A percentile compares a stretch with the other conserved stretches of the same genome.
These are phyloP conservation scores for Falco concolor DNA, from an alignment of 2,797 vertebrate genomes.

Conservation along the genomic window DNA sequence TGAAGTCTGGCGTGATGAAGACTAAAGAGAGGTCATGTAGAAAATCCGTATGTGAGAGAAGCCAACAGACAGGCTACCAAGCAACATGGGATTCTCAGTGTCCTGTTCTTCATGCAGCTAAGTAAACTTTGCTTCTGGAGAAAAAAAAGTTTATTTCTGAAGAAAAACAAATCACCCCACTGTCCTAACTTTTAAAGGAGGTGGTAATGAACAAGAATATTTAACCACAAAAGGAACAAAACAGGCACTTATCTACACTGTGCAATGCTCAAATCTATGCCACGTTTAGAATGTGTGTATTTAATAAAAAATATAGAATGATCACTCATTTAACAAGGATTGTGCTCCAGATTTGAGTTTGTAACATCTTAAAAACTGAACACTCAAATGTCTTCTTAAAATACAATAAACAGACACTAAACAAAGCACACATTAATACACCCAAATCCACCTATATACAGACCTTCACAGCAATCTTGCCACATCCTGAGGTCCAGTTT, in stretches of 20 bases:
- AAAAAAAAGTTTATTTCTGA: not conserved
- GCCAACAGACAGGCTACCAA: not conserved
- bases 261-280: not conserved
- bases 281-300: not conserved
- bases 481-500: conserved; percentile 94
- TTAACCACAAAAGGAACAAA: not conserved
- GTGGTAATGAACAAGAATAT: not conserved
- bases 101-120: not conserved
- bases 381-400: not conserved
- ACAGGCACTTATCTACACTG: not conserved
- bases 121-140: not conserved
- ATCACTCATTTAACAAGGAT: not conserved
- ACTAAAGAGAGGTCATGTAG: not conserved
- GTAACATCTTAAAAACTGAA: not conserved
- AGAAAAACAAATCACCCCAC: not conserved
- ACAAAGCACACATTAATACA: not conserved
- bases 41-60: not conserved
- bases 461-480: conserved; percentile 99
- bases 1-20: not conserved
- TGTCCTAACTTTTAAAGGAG: not conserved
- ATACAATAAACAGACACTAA: not conserved
- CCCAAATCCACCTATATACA: not conserved
- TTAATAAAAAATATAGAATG: not conserved
- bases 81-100: not conserved
- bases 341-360: not conserved